Conservation (phyloP, 2,888 invertebrate species). For the Pseudanteris insignis region DNA sequence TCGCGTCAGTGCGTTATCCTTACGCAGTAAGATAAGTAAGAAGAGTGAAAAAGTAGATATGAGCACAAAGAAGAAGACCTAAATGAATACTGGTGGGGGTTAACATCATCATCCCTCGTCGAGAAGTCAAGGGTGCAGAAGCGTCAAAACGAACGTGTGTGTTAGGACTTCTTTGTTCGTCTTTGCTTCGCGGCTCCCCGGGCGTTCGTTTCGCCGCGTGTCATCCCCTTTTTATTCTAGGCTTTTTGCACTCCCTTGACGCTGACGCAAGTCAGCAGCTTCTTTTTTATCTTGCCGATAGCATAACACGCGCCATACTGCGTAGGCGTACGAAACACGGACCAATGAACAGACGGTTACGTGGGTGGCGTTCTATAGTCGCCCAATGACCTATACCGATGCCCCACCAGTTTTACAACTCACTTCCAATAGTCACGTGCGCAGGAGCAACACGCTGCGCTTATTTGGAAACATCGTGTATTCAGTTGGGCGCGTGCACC, state of each 20-base stretch:
- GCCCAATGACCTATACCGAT: constrained; percentile 26
- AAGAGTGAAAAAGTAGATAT: neutral
- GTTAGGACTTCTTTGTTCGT: constrained; percentile 37
- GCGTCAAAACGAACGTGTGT: constrained; percentile 46
- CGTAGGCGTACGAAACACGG: constrained; percentile 56
- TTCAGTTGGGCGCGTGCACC: constrained; percentile 59
- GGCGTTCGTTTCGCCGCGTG: constrained; percentile 27
- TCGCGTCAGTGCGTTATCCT: no score
- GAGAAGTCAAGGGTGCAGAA: constrained; percentile 47
- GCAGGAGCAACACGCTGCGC: constrained; percentile 55
- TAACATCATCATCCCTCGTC: constrained; percentile 36
- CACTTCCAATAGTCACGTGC: constrained; percentile 57
- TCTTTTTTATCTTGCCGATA: constrained; percentile 40
- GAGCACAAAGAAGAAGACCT: constrained; percentile 8
- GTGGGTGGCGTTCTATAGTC: constrained; percentile 49
- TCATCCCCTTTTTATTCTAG: constrained; percentile 32
- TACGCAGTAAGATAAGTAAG: no score
- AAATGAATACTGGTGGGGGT: constrained; percentile 28
- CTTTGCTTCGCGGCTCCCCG: constrained; percentile 42
- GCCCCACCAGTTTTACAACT: no score
- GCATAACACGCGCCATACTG: constrained; percentile 61
- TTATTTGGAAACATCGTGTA: constrained; percentile 25
- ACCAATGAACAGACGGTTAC: constrained; percentile 55
- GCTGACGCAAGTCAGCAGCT: no score
- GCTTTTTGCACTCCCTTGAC: constrained; percentile 23